Evolutionary conservation across 2,888 invertebrate genomes (phyloP).

Genomic region (Dryobota labecula): DNA sequence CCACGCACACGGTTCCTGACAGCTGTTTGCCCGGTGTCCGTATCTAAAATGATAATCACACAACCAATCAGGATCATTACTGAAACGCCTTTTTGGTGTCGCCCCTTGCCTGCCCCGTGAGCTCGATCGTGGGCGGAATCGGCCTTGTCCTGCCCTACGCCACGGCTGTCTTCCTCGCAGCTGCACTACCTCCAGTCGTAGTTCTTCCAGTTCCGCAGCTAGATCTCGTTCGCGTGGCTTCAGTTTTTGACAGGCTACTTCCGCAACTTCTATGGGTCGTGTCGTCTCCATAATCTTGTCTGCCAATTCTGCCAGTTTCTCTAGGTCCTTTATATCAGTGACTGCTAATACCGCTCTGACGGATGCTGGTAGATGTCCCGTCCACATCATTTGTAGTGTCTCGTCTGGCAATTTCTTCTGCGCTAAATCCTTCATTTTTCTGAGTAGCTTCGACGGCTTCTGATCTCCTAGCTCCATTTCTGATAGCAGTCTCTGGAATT

Average conservation of each 20-base stretch:
- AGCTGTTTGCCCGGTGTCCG: neutral
- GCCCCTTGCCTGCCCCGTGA: neutral
- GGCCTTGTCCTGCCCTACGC: neutral
- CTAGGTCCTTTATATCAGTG: neutral
- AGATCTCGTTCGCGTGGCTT: neutral
- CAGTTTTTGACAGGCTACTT: neutral
- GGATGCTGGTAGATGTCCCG: neutral
- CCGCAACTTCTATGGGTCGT: neutral
- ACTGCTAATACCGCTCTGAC: neutral
- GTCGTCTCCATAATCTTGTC: neutral
- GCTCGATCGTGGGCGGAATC: neutral
- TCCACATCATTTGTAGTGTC: neutral
- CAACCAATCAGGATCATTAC: neutral
- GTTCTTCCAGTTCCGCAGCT: neutral
- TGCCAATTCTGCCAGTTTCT: neutral
- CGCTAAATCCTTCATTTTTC: neutral
- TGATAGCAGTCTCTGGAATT: neutral
- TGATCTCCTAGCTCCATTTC: neutral
- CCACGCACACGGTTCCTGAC: neutral
- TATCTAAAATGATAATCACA: neutral
- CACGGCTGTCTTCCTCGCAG: neutral
- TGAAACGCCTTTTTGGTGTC: neutral
- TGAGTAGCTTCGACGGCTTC: neutral
- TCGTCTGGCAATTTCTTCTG: neutral
- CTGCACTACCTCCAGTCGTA: neutral